Evolutionary conservation across 2,888 invertebrate species (phyloP).

Genomic region (Palloptera scutellata): DNA sequence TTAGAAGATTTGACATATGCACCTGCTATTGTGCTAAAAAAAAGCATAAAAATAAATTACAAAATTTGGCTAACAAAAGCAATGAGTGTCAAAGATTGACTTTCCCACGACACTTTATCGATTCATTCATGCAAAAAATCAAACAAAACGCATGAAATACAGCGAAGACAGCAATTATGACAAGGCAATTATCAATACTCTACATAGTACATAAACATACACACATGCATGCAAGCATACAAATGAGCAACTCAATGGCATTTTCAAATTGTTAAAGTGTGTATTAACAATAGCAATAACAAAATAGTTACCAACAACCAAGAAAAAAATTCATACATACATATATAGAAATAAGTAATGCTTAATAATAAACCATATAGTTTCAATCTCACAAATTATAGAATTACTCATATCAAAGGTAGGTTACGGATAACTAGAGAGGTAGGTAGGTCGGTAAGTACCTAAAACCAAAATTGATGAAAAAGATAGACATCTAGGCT

Average conservation of each 20-base stretch:
- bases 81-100: conserved; percentile 2
- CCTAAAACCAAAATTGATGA: too few relatives aligned
- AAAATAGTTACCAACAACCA: neutral
- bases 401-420: too few relatives aligned
- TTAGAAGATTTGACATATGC: neutral
- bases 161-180: conserved; percentile 22
- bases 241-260: conserved; percentile 26
- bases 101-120: neutral
- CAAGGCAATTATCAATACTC: conserved; percentile 13
- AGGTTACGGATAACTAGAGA: too few relatives aligned
- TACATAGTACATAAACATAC: neutral
- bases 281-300: neutral
- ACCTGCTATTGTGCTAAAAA: neutral
- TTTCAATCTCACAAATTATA: too few relatives aligned
- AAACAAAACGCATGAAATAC: conserved; percentile 14
- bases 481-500: too few relatives aligned
- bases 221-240: too few relatives aligned
- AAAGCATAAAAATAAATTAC: neutral
- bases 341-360: too few relatives aligned
- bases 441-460: too few relatives aligned
- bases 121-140: neutral
- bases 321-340: neutral
- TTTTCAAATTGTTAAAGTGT: neutral
- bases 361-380: too few relatives aligned
- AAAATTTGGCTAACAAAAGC: conserved; percentile 19